A percentile compares a stretch with the other conserved stretches of the same genome.
Evolutionary conservation across 2,113 vertebrate genomes (phyloP).

Genomic region (Oreochromis aureus): DNA sequence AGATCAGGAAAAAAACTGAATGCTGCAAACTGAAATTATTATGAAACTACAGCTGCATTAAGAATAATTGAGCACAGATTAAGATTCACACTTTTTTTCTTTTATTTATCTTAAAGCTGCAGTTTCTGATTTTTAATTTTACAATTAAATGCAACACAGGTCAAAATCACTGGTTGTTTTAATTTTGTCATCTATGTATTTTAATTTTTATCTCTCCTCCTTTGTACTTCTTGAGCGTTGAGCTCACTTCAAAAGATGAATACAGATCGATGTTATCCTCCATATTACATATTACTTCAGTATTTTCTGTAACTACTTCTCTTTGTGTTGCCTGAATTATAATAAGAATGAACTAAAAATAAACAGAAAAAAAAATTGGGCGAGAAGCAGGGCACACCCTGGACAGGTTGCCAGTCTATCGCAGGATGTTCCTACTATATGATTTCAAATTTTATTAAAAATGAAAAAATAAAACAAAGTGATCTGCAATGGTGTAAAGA

Average conservation of each 20-base stretch:
- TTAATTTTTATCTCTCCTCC: background rate
- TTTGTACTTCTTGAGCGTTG: background rate
- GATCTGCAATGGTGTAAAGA: no score
- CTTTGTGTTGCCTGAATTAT: background rate
- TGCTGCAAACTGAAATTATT: rapidly evolving
- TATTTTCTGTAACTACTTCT: background rate
- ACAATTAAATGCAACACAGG: background rate
- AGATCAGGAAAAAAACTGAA: rapidly evolving
- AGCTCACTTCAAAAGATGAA: background rate
- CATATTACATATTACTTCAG: background rate
- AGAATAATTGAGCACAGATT: rapidly evolving
- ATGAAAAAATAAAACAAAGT: no score
- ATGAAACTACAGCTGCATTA: background rate
- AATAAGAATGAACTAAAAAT: background rate
- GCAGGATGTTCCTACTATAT: no score
- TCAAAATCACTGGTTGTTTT: background rate
- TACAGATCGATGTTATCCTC: rapidly evolving
- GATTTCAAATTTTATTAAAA: no score
- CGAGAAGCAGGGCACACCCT: no score
- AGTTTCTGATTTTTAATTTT: background rate
- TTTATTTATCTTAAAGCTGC: background rate
- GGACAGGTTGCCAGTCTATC: no score
- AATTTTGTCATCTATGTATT: rapidly evolving
- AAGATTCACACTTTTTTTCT: no score
- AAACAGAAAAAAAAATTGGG: background rate